A percentile compares a stretch with the other conserved stretches of the same genome.
These are phyloP conservation scores for Mormyrus lacerda DNA, from an alignment of 2,113 vertebrate genomes.

Conservation along the genomic window DNA sequence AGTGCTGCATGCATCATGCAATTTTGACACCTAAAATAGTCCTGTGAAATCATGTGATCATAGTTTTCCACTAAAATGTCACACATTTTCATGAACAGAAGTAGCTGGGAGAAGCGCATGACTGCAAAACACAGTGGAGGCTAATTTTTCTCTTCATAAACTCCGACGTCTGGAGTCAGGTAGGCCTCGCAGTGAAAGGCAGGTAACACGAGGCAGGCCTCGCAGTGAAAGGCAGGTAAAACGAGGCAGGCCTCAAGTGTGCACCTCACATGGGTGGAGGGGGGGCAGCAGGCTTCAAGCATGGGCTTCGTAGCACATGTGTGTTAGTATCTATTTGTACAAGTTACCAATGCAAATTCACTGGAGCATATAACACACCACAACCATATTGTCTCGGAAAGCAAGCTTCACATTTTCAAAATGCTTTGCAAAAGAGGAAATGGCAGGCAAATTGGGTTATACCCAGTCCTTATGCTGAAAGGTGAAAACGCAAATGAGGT, in stretches of 20 bases:
- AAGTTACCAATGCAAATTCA: slow-evolving; percentile 10
- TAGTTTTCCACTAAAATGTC: slow-evolving; percentile 12
- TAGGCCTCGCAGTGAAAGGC: not conserved
- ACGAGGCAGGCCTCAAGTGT: not conserved
- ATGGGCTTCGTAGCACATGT: not conserved
- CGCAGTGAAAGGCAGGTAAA: not conserved
- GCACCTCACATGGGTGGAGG: not conserved
- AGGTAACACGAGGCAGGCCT: not conserved
- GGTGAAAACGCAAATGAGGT: not conserved
- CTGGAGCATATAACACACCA: not conserved
- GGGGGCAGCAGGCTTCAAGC: not conserved
- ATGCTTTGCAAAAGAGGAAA: slow-evolving; percentile 9
- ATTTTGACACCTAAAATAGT: not conserved
- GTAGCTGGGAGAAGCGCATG: not conserved
- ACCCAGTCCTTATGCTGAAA: not conserved
- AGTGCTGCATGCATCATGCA: not conserved
- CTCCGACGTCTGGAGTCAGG: not conserved
- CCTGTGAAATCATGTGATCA: not conserved
- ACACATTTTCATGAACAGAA: not conserved
- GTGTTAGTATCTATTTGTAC: not conserved
- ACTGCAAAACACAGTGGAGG: not conserved
- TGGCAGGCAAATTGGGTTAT: slow-evolving; percentile 1
- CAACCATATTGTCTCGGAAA: not conserved
- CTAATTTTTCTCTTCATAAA: not conserved
- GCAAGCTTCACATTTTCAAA: not conserved